These are phyloP conservation scores for Vidua macroura DNA, from an alignment of 2,113 vertebrate genomes.

Conservation along the genomic window DNA sequence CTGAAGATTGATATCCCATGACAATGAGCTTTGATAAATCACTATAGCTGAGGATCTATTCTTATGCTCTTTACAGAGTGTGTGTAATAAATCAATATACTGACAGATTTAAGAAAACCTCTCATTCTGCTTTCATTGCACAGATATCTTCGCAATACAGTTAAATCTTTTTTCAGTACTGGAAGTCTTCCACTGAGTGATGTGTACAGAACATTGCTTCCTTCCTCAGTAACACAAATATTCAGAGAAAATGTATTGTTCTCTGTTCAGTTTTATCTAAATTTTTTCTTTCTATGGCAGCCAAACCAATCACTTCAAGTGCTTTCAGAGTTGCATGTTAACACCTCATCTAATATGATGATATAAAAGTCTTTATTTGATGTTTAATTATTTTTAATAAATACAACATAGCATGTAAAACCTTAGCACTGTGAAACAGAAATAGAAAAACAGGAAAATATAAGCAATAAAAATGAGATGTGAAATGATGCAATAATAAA, in stretches of 20 bases:
- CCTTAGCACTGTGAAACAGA: neutral
- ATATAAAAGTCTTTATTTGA: neutral
- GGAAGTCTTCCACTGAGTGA: constrained; percentile 11
- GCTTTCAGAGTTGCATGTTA: neutral
- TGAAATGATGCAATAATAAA: neutral
- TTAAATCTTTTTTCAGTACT: constrained; percentile 14
- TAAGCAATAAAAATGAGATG: neutral
- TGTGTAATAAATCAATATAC: constrained; percentile 20
- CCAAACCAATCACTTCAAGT: neutral
- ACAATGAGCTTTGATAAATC: constrained; percentile 33
- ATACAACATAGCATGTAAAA: neutral
- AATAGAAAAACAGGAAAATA: neutral
- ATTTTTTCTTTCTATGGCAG: neutral
- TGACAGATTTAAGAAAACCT: constrained; percentile 61
- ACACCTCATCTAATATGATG: neutral
- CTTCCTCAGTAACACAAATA: constrained; percentile 11
- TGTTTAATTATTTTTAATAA: constrained; percentile 16
- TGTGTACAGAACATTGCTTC: neutral
- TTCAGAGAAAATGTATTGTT: neutral
- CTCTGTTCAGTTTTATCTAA: constrained; percentile 22
- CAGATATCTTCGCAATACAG: constrained; percentile 15
- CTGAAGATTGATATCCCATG: constrained; percentile 45
- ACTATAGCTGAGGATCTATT: neutral
- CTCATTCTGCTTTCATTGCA: constrained; percentile 32
- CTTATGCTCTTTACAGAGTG: constrained; percentile 21